Base-by-base conservation (phyloP, 2,888 invertebrate species). In the Eupithecia exiguata region DNA sequence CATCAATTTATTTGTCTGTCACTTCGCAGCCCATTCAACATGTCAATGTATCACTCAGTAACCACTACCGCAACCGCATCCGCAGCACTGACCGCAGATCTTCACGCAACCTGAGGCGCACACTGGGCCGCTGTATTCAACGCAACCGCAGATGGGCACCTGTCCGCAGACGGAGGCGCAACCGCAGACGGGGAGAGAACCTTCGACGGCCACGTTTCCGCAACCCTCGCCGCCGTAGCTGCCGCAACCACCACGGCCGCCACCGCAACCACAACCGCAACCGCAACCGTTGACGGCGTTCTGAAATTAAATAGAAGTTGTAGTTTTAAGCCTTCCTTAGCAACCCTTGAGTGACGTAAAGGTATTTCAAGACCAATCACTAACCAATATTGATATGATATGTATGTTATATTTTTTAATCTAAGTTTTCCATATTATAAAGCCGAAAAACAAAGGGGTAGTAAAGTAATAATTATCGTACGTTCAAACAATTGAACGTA, bases 61-160 rank as follows among this genome's bases (percentile, higher is more conserved):
- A 4, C 62, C 38, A 14, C 66, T 5, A 4, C 66, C 38, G 66
- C 66, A 66, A n/a, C 66, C 66, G 16, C 66, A 66, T 14, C 66
- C 66, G n/a, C 38, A 40, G 66, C 66, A 66, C 6, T 38, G 40
- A 5, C 66, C 66, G 66, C 66, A 66, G 40, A 66, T 66, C 6
- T 84, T 77, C 62, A 87, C 86, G 35, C 75, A 70, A 25, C 86
- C 87, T 46, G 74, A 78, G 30, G 88, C 84, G 43, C 83, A 81
- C 35, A 87, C 83, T 5, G 79, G 77, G 25, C 87, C 87, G 46
- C 73, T 75, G 77, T 84, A 87, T 71, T 82, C 73, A 7, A 87
- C 84, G 4, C 80, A 78, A 25, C 87, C 87, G 67, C 82, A 77
- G 76, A 86, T 85, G 68, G 87, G 88, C 65, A 88, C 86, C 77